Conservation (phyloP, 2,797 vertebrate species). For the Melanotaenia maccullochi region DNA sequence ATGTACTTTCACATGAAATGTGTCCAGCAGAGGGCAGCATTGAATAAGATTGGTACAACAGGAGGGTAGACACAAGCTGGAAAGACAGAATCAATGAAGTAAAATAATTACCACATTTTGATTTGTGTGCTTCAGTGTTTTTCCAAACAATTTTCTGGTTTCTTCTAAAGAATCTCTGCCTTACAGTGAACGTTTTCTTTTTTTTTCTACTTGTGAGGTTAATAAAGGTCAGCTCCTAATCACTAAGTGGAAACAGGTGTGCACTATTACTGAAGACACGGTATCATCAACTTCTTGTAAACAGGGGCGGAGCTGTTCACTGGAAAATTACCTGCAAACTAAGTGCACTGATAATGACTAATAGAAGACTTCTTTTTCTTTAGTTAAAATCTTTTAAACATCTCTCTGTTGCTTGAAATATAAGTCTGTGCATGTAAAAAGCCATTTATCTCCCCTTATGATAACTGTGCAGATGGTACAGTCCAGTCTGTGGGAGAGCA, state of each 20-base stretch:
- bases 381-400: no score
- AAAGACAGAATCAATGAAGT: background rate
- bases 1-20: background rate
- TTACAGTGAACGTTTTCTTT: background rate
- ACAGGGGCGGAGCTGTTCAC: background rate
- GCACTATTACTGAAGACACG: no score
- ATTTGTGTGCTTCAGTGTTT: no score
- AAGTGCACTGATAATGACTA: no score
- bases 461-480: background rate
- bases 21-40: constrained; percentile 6
- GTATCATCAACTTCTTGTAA: background rate
- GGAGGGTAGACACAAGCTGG: background rate
- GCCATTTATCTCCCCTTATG: no score
- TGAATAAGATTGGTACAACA: background rate
- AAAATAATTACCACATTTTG: no score
- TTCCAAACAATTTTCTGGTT: background rate
- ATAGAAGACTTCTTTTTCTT: background rate
- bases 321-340: background rate
- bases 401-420: no score
- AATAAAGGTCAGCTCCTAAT: background rate
- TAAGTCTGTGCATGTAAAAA: background rate
- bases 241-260: background rate
- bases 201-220: background rate
- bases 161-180: background rate
- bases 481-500: background rate